Base-by-base conservation (phyloP, 2,113 vertebrate genomes). In the Lophotis ruficrista region DNA sequence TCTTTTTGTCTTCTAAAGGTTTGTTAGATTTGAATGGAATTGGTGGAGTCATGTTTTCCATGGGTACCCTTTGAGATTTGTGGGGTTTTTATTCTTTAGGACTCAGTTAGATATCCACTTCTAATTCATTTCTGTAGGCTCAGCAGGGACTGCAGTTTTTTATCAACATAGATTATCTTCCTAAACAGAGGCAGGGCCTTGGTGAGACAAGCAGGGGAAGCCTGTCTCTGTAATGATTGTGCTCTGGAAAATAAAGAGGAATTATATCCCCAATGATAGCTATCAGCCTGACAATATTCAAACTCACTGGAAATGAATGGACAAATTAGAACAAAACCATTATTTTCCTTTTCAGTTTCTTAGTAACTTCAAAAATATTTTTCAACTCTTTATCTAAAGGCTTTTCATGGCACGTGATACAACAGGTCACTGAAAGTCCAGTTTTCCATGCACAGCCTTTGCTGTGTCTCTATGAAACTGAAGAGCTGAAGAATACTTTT, bases 91-190 rank as follows among this genome's bases (percentile, higher is more conserved):
- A 90, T 80, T 64, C 50, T 94, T 85, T 83, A 77, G 50, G 54
- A 61, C 58, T 90, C 61, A 47, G 21, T 50, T 61, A 50, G 35
- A 70, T 90, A 83, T 83, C 51, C 47, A 89, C 33, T 93, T 73
- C 43, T 89, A 89, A 90, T 92, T 92, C 38, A 86, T 93, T 94
- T 94, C 76, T 87, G 57, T 48, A 71, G 76, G 47, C 60, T 75
- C 51, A 96, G 56, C 38, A 66, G 76, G 20, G 79, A 87, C 79
- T 93, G 65, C 12, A 84, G 53, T 33, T 53, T 92, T 96, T 96
- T 95, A 96, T 96, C 94, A 95, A 50, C 64, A 57, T 9, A 94
- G 95, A 94, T 95, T 94, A 96, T 96, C 96, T 93, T 93, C 83
- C 53, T 79, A 68, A 77, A 76, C 43, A 92, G 83, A 94, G 90